Evolutionary conservation across 2,797 vertebrate species (phyloP), one percentile per base, ranked within the genome.

Genomic region (Notoglanidium macrostoma): DNA sequence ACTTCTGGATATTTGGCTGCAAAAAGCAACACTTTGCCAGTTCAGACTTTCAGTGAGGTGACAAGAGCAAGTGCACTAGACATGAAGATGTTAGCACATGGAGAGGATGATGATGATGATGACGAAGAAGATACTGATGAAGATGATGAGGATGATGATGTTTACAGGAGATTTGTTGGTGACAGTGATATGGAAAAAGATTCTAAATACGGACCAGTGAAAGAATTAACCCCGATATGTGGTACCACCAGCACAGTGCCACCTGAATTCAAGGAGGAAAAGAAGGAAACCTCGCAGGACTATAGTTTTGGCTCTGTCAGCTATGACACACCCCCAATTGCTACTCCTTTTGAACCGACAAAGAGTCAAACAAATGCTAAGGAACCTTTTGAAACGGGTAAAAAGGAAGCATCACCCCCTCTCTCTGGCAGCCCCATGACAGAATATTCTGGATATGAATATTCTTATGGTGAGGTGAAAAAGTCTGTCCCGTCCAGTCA

Each of bases 141-240:
- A 0, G 94, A 95, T 0, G 94, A 95, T 0, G 95, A 95, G 0
- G 95, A 95, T 0, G 94, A 95, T 0, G 94, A 93, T 11, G 91
- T 86, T 1, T 94, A 93, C 0, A 94, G 95, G 19, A 96, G 97
- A 59, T 94, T 89, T 21, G 89, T 82, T 26, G 94, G 94, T 85
- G 97, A 97, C 93, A 97, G 94, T 8, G 97, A 98, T 87, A 87
- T 96, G 85, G 98, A 99, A 88, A 99, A 99, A 94, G 98, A 97
- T 0, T 95, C 96, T 90, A 97, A 95, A 93, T 97, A 98, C 83
- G 96, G 94, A 90, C 96, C 97, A 5, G 97, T 98, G 87, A 99
- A 98, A 90, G 96, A 97, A 85, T 91, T 94, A 87, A 93, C 92
- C 90, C 92, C 91, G 76, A 57, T 92, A 29, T 90, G 77, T 91